Evolutionary conservation across 2,797 vertebrate species (phyloP), one percentile per base, ranked within the genome.

Genomic region (Crax fasciolata): DNA sequence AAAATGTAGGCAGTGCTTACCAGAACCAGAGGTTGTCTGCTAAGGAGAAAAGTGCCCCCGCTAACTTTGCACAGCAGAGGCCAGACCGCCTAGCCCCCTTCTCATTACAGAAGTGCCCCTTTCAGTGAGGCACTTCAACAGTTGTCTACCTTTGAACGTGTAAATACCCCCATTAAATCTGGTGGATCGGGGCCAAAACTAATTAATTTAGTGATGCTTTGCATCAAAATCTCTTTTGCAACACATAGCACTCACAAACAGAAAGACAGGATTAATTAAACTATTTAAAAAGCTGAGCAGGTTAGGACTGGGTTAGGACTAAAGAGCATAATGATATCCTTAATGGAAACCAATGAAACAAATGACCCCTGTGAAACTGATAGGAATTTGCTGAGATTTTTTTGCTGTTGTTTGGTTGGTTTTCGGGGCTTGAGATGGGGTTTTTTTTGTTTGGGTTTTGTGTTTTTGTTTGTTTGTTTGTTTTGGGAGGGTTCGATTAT

Each of bases 131-230:
- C 87, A 90, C 92, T 96, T 91, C 94, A 93, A 63, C 87, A 92
- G 70, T 93, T 84, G 62, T 93, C 93, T 96, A 91, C 78, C 87
- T 96, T 96, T 92, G 92, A 92, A 95, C 87, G 59, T 83, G 73
- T 58, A 93, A 95, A 89, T 92, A 91, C 59, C 65, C 58, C 93
- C 55, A 95, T 96, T 96, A 89, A 95, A 90, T 95, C 74, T 84
- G 55, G 70, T 96, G 94, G 95, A 96, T 91, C 59, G 10, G 41
- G 92, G 92, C 96, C 94, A 97, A 95, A 93, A 68, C 89, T 92
- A 96, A 96, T 93, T 96, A 97, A 94, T 96, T 95, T 95, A 90
- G 95, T 67, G 71, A 95, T 78, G 83, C 92, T 92, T 96, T 94
- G 87, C 87, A 73, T 96, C 87, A 76, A 82, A 96, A 84, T 79